Evolutionary conservation across 2,113 vertebrate species (phyloP).

Genomic region (Psettodes erumei): DNA sequence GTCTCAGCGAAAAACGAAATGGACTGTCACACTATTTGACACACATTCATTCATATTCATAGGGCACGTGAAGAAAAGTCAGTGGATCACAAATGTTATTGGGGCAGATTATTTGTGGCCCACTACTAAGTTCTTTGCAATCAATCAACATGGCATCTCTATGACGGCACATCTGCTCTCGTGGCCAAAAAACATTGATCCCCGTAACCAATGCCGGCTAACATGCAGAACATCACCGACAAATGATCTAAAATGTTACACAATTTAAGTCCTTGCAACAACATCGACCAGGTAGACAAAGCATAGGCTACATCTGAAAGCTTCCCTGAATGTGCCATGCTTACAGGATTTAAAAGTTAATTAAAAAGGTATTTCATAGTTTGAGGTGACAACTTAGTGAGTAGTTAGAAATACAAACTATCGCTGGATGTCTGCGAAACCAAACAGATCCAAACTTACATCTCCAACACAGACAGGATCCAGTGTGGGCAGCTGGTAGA

Average conservation of each 20-base stretch:
- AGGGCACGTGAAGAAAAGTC: not conserved
- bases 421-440: not conserved
- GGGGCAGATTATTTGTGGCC: too few species aligned
- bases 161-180: not conserved
- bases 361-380: not conserved
- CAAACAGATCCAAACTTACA: conserved; percentile 84
- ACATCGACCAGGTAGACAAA: not conserved
- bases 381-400: too few species aligned
- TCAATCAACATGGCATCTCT: not conserved
- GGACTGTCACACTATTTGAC: not conserved
- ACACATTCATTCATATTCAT: not conserved
- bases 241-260: not conserved
- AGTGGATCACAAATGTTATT: not conserved
- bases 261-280: not conserved
- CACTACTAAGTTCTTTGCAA: not conserved
- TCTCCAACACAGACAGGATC: conserved; percentile 98
- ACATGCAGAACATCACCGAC: not conserved
- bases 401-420: too few species aligned
- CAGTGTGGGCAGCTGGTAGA: conserved; percentile 95
- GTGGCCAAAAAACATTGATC: not conserved
- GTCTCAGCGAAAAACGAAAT: not conserved
- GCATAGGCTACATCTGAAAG: not conserved
- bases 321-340: not conserved
- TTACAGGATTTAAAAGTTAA: not conserved
- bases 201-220: not conserved